These are phyloP conservation scores for Pipistrellus kuhlii DNA, from an alignment of 2,797 vertebrate species.

Conservation along the genomic window DNA sequence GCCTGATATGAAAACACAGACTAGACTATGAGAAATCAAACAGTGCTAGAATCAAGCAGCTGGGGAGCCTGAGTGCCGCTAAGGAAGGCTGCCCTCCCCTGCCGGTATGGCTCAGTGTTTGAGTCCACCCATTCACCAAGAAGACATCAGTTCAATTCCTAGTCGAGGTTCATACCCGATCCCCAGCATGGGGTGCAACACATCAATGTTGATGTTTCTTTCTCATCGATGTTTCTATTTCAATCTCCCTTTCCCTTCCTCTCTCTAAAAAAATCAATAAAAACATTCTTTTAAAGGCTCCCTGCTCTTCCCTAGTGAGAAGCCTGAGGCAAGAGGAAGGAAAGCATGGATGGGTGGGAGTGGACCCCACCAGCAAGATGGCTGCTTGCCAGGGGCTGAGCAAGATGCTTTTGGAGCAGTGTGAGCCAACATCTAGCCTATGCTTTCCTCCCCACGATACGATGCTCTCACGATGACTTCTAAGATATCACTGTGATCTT, in stretches of 20 bases:
- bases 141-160: too few species aligned
- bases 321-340: not conserved
- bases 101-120: too few species aligned
- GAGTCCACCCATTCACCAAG: too few species aligned
- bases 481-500: not conserved
- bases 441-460: not conserved
- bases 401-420: not conserved
- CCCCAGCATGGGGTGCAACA: too few species aligned
- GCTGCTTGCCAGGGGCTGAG: not conserved
- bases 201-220: too few species aligned
- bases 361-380: not conserved
- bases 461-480: not conserved
- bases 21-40: slow-evolving; percentile 2
- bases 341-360: fast-evolving
- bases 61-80: not conserved
- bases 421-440: fast-evolving
- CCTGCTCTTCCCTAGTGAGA: not conserved
- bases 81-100: not conserved
- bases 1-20: slow-evolving; percentile 34
- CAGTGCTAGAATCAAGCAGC: not conserved
- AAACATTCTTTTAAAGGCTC: too few species aligned
- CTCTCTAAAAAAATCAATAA: too few species aligned
- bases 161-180: too few species aligned
- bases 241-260: too few species aligned
- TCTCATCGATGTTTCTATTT: too few species aligned